A percentile compares a stretch with the other conserved stretches of the same genome.
Conservation (phyloP, 1,140 invertebrate genomes). For the Oscheius sp. region DNA sequence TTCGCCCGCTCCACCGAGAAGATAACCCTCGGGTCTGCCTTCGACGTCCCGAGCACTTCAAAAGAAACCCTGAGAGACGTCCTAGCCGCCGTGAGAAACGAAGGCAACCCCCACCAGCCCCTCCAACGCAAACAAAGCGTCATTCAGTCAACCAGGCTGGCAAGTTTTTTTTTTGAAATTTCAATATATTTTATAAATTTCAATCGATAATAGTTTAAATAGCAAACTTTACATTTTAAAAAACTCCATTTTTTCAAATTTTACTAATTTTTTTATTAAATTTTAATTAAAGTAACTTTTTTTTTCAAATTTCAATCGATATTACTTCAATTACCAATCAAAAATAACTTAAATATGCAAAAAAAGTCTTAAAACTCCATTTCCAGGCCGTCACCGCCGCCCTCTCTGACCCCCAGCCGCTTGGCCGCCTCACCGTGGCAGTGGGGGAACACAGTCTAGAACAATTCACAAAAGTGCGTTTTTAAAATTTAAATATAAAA, state of each 20-base stretch:
- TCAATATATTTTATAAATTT: too few relatives aligned
- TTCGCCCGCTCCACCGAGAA: constrained; percentile 3
- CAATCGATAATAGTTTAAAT: too few relatives aligned
- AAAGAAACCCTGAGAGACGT: neutral
- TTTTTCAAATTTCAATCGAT: too few relatives aligned
- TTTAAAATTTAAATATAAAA: neutral
- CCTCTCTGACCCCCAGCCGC: neutral
- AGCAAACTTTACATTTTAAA: too few relatives aligned
- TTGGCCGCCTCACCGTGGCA: neutral
- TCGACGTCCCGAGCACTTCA: neutral
- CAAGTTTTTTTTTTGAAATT: too few relatives aligned
- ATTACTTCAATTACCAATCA: too few relatives aligned
- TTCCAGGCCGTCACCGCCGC: neutral
- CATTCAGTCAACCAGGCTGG: neutral
- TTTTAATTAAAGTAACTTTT: too few relatives aligned
- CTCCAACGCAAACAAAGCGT: neutral
- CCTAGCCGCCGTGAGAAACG: neutral
- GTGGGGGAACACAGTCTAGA: neutral
- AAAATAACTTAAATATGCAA: too few relatives aligned
- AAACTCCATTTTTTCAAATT: too few relatives aligned
- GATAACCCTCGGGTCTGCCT: constrained; percentile 11
- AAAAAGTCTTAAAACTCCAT: too few relatives aligned
- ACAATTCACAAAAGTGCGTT: neutral
- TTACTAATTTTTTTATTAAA: too few relatives aligned
- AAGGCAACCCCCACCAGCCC: neutral